phyloP scores from a whole-genome alignment of 2,113 vertebrate species.

The Elephantulus edwardii region DNA sequence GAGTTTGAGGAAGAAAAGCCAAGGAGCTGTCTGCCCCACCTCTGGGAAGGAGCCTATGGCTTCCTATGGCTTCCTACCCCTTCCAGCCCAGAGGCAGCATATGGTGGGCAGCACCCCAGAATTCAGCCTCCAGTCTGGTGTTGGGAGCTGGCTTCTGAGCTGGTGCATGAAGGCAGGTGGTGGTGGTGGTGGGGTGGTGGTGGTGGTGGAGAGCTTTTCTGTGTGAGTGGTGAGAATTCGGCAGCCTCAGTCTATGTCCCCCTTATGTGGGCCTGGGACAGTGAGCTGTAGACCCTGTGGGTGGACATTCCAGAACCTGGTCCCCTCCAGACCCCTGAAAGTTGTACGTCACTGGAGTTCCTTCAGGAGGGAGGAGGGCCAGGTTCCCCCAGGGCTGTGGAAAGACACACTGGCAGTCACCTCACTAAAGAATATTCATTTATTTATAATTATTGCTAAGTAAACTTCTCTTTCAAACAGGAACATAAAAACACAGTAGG shows the following conservation, averaged over 20 bases:
- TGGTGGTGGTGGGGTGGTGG: fast-evolving
- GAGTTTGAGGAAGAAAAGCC: neutral
- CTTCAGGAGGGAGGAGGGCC: neutral
- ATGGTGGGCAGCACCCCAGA: neutral
- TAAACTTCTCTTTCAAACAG: conserved; percentile 75
- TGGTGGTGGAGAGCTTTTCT: neutral
- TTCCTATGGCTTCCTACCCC: fast-evolving
- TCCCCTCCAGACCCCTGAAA: too few relatives aligned
- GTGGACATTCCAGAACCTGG: too few relatives aligned
- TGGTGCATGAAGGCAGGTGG: neutral
- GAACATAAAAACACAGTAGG: conserved; percentile 80
- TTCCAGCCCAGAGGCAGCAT: neutral
- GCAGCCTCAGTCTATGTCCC: neutral
- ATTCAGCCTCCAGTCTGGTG: neutral
- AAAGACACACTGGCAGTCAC: conserved; percentile 42
- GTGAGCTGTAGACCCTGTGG: neutral
- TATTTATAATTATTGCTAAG: conserved; percentile 82
- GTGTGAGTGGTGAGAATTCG: neutral
- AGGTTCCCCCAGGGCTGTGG: neutral
- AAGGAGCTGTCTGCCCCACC: neutral
- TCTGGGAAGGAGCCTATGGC: neutral
- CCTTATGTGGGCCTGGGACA: neutral
- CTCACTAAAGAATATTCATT: conserved; percentile 78
- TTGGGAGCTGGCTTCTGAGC: neutral
- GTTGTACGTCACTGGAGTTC: too few relatives aligned